phyloP scores from a whole-genome alignment of 2,888 invertebrate species.

The Ctenicera cuprea region DNA sequence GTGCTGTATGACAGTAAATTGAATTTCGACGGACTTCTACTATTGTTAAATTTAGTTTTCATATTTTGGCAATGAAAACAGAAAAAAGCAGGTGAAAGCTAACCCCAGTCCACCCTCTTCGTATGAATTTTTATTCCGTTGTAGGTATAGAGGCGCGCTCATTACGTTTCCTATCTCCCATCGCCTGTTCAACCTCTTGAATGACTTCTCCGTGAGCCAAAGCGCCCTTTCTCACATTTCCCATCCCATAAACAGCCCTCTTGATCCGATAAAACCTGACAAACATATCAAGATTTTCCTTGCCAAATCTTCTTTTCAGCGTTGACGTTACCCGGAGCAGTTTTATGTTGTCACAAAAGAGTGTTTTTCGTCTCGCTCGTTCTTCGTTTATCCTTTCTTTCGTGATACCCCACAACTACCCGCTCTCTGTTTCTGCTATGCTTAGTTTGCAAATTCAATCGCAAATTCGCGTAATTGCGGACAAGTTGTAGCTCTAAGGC shows the following conservation, averaged over 20 bases:
- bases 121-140: constrained; percentile 32
- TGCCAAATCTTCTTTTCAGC: constrained; percentile 49
- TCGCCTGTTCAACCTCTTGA: constrained; percentile 60
- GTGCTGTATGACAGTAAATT: too few species aligned
- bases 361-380: background rate
- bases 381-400: background rate
- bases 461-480: constrained; percentile 26
- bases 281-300: constrained; percentile 68
- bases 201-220: constrained; percentile 55
- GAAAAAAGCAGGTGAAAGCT: background rate
- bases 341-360: constrained; percentile 27
- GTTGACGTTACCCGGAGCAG: constrained; percentile 27
- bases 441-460: background rate
- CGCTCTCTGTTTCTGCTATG: background rate
- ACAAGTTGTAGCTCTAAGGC: constrained; percentile 33
- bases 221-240: constrained; percentile 48
- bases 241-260: constrained; percentile 61
- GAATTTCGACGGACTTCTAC: background rate
- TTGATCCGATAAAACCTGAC: constrained; percentile 70
- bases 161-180: constrained; percentile 59
- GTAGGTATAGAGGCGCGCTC: constrained; percentile 11
- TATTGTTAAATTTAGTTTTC: background rate
- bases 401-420: background rate
- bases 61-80: background rate
- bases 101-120: constrained; percentile 1